Base-by-base conservation (phyloP, 2,797 vertebrate species). In the Rhadinocentrus ornatus region DNA sequence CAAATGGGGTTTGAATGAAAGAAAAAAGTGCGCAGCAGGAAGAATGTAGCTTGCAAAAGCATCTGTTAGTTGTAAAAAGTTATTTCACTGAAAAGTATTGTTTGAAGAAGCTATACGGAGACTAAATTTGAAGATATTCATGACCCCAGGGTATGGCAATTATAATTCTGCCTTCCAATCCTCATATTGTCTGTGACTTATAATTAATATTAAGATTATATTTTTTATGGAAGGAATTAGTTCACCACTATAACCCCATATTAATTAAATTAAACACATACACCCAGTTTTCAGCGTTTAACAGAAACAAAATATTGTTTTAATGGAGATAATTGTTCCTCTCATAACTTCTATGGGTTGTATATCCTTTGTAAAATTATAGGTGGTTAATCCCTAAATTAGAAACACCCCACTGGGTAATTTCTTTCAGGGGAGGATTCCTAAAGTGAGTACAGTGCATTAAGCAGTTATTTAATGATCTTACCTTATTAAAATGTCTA, bases 1-100 rank as follows among this genome's bases (percentile, higher is more conserved):
- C 75, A 85, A 77, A 83, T 55, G 56, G 66, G 8, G 55, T 75
- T 74, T 69, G 73, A 86, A 84, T 82, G 35, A 85, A 84, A 77
- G 75, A 34, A 58, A 48, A 61, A 61, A 75, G 56, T 0, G n/a
- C 69, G 48, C 50, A 55, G 71, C 77, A 41, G 76, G 65, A 46
- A 56, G 34, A 69, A 65, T 54, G 50, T 22, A 63, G 61, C 72
- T 73, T 16, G 62, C 62, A 32, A 68, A 63, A 62, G 53, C 29
- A 85, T 73, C 75, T 71, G 60, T 78, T 62, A 22, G 59, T 65
- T 75, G 64, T 55, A 56, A 80, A 70, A 74, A 71, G 12, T 31
- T 68, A 26, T 66, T 79, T 81, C 66, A 60, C 9, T 20, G 20
- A 24, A 9, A 15, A 39, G 62, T 27, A 44, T 57, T 72, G 73